A percentile compares a stretch with the other conserved stretches of the same genome.
These are phyloP conservation scores for Notamacropus eugenii DNA, from an alignment of 2,797 vertebrate species.

Conservation along the genomic window DNA sequence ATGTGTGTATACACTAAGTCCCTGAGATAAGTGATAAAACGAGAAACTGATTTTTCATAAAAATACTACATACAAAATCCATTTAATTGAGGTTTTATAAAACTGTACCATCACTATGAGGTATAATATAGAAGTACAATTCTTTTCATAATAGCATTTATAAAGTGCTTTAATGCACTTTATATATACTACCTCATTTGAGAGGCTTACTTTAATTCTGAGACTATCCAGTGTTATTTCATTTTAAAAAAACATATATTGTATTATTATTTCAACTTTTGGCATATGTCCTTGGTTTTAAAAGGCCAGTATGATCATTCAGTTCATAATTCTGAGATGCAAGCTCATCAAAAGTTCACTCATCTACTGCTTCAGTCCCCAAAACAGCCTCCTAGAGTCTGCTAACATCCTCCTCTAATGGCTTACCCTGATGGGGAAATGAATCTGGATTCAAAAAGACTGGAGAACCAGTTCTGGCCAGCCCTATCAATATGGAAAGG, in stretches of 20 bases:
- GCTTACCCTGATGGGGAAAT: not conserved
- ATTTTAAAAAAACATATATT: not conserved
- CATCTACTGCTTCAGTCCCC: not conserved
- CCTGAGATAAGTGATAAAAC: not conserved
- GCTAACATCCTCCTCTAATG: not conserved
- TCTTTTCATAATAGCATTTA: not conserved
- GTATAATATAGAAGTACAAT: not conserved
- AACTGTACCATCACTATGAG: not conserved
- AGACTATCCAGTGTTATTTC: not conserved
- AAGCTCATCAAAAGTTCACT: not conserved
- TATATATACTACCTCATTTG: not conserved
- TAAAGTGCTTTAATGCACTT: not conserved
- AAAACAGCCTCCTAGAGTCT: not conserved
- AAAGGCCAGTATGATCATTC: not conserved
- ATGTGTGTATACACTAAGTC: not conserved
- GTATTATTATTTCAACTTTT: not conserved
- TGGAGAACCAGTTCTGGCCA: not conserved
- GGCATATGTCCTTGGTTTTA: not conserved
- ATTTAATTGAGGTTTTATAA: not conserved
- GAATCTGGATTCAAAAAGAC: not conserved
- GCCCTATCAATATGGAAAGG: not conserved
- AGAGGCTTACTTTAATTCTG: not conserved
- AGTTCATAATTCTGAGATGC: not conserved
- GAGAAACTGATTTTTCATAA: constrained; percentile 11
- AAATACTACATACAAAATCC: not conserved